Evolutionary conservation across 2,888 invertebrate genomes (phyloP), one percentile per base, ranked within the genome.

Genomic region (Dryadula phaetusa): DNA sequence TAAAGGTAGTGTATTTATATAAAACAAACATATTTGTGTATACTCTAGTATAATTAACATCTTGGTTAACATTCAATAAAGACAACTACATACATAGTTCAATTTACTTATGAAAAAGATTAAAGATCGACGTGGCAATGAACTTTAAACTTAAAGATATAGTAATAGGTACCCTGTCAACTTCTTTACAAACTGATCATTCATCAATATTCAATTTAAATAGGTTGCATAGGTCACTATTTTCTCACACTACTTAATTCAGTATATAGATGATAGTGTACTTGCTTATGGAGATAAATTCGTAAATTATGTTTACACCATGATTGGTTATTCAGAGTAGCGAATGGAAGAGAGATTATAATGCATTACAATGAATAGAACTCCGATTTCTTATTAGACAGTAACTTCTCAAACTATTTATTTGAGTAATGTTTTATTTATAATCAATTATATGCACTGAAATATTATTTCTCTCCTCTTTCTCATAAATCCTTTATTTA

Each of bases 191-290:
- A 37, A 70, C 74, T 73, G 67, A 72, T 66, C 66, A 72, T 73
- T 73, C 65, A 70, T 66, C 62, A 71, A 64, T 71, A 69, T 71
- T 70, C 66, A 63, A 70, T 69, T 61, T 65, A 54, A 52, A 67
- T 67, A 71, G 72, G 71, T 71, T 66, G 66, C 47, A 67, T 67
- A 71, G 72, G 72, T 71, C 64, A 67, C 54, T 53, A 25, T 67
- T 70, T 79, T 82, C 81, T 76, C 81, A 81, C 81, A 79, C 70
- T 70, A 66, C 37, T 64, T 67, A 68, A 37, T 66, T 66, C 65
- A 68, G 66, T 20, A 56, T 0, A 64, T 42, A 52, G 37, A 40
- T 42, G 25, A 32, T 67, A 64, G 71, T 73, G 70, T 70, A 71
- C 73, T 75, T 71, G 72, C 71, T 75, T 70, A 72, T 68, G 67